Evolutionary conservation across 2,888 invertebrate genomes (phyloP), one percentile per base, ranked within the genome.

Genomic region (Prenolepis imparis): DNA sequence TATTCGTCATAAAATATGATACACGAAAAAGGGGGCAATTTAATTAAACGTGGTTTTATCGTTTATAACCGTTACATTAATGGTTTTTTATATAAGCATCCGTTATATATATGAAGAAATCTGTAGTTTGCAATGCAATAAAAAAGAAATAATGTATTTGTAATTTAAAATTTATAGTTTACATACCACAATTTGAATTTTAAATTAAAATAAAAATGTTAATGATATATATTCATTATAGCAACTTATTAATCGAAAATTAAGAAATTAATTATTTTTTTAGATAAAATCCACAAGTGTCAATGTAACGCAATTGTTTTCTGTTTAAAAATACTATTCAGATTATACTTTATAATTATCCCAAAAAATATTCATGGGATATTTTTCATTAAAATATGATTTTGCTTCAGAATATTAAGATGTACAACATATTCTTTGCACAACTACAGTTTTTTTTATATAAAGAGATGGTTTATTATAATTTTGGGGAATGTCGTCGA

Each of bases 1-100:
- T 61, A 9, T 52, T 55, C n/a, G 15, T 12, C 59, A 36, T 70
- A 70, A 70, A 70, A 44, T 18, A 24, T 41, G 21, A 68, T 41
- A 39, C 15, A n/a, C 3, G n/a, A 55, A 44, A 55, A 63, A 39
- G 18, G 18, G 2, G 41, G 12, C 11, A 32, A 12, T 61, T 74
- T 74, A 63, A 77, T 55, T 66, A 41, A 77, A 77, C n/a, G 4
- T 63, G 32, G 0, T 66, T 48, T 64, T 64, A 48, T 74, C 12
- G 18, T 52, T n/a, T 63, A 39, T 75, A 48, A 48, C 18, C 5
- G 61, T 32, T 28, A 44, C 24, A 24, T 66, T 52, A 67, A 52
- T 28, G 18, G 6, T 52, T 75, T 48, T 21, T 73, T 44, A 15
- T 9, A 32, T 15, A 1, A 11, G 63, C 15, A 6, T 6, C 8